Percentiles rank a stretch among this genome's conserved stretches.
Evolutionary conservation across 2,113 vertebrate species (phyloP).

Genomic region (Thryonomys swinderianus): DNA sequence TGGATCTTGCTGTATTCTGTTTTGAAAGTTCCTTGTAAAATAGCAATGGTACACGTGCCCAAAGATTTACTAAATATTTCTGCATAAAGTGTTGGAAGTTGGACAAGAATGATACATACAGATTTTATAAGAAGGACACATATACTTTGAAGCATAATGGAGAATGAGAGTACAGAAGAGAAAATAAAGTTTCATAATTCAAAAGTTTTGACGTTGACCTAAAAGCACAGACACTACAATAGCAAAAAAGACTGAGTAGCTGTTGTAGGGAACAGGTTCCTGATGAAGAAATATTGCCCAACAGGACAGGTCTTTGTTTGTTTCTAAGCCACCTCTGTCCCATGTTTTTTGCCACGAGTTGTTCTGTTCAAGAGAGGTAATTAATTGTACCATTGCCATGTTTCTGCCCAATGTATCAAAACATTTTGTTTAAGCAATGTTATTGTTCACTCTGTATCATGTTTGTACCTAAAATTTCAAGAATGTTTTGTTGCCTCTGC

Average conservation of each 20-base stretch:
- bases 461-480: no score
- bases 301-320: no score
- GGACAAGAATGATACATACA: background rate
- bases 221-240: background rate
- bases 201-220: background rate
- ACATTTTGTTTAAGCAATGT: no score
- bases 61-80: background rate
- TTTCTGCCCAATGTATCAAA: no score
- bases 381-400: no score
- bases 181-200: background rate
- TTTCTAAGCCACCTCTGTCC: no score
- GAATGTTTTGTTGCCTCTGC: no score
- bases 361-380: no score
- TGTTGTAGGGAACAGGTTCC: background rate
- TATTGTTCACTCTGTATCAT: no score
- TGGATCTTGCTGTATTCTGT: background rate
- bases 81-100: background rate
- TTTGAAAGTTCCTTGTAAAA: conserved; percentile 21
- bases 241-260: background rate
- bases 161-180: background rate
- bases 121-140: background rate
- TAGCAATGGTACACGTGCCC: background rate
- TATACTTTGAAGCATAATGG: background rate
- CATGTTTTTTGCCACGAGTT: no score
- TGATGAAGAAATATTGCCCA: no score